Percentiles rank a stretch among this genome's conserved stretches.
Conservation (phyloP, 2,113 vertebrate species). For the mouse (Mus musculus) region DNA sequence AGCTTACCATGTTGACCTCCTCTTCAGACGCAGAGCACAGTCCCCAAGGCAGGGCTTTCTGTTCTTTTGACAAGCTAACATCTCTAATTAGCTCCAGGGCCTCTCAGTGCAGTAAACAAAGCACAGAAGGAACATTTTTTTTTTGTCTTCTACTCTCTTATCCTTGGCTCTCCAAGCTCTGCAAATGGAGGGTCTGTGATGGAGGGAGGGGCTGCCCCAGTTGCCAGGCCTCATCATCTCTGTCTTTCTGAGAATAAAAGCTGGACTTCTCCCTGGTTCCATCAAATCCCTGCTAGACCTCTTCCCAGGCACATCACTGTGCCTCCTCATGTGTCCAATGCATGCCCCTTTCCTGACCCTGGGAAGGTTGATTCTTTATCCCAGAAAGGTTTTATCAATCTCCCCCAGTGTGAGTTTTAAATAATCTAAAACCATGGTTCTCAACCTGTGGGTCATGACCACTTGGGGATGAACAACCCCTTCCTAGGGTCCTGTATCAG, state of each 20-base stretch:
- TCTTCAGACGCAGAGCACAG: neutral
- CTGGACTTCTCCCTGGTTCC: neutral
- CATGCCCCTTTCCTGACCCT: too few species aligned
- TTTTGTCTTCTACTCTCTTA: neutral
- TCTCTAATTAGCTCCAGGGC: neutral
- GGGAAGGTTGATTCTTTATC: neutral
- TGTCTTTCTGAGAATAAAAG: neutral
- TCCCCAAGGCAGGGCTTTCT: neutral
- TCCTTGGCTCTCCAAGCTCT: neutral
- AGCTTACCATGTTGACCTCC: conserved; percentile 28
- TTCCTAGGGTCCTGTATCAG: neutral
- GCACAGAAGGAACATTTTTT: neutral
- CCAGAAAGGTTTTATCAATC: neutral
- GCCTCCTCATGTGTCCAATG: neutral
- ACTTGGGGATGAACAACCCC: neutral
- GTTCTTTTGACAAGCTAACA: neutral
- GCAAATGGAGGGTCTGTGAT: neutral
- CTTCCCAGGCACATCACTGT: neutral
- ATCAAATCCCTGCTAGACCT: neutral
- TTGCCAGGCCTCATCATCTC: neutral
- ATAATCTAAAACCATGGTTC: neutral
- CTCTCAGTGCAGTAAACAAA: neutral
- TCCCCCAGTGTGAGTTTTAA: neutral
- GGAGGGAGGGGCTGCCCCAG: neutral
- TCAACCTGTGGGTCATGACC: neutral